Base-by-base conservation (phyloP, 2,797 vertebrate genomes). In the Xenopus petersii region DNA sequence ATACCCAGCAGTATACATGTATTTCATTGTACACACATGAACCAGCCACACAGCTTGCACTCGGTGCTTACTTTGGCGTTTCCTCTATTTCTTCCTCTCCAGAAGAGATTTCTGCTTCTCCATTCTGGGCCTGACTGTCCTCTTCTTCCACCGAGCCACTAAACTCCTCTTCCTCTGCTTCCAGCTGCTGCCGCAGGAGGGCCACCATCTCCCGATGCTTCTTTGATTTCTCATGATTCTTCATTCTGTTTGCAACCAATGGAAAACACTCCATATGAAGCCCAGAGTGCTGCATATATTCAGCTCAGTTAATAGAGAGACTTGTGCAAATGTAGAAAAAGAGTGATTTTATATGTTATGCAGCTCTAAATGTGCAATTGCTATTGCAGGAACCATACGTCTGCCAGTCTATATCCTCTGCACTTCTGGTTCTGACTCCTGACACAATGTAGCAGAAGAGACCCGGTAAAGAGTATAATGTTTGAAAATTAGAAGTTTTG, bases 181-280 rank as follows among this genome's bases (percentile, higher is more conserved):
- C 88, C 75, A 99, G 84, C 62, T 98, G 95, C 75, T 95, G 94
- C 79, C 94, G 89, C 75, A 99, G 89, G 70, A 98, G 86, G 2
- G 87, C 90, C 33, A 98, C 94, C 93, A 96, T 94, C 84, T 98
- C 97, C 71, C 94, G 88, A 81, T 99, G 97, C 81, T 95, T 98
- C 87, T 97, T 98, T n/a, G 97, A 98, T 77, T 95, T 98, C 56
- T 95, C 93, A 0, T 99, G 97, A 80, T 98, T 98, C 84, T 88
- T 94, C 94, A 97, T 94, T 16, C 97, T 99, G 86, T 26, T 60
- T 85, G 83, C 24, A 4, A 30, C 26, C 26, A 33, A 33, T 49
- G 12, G 9, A 49, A 49, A 49, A 49, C 47, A 49, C 6, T 49
- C 12, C 9, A 6, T 49, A 10, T 30, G 26, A 30, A 30, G 26